These are phyloP conservation scores for Bubalus kerabau DNA, from an alignment of 2,113 vertebrate species.

Conservation along the genomic window DNA sequence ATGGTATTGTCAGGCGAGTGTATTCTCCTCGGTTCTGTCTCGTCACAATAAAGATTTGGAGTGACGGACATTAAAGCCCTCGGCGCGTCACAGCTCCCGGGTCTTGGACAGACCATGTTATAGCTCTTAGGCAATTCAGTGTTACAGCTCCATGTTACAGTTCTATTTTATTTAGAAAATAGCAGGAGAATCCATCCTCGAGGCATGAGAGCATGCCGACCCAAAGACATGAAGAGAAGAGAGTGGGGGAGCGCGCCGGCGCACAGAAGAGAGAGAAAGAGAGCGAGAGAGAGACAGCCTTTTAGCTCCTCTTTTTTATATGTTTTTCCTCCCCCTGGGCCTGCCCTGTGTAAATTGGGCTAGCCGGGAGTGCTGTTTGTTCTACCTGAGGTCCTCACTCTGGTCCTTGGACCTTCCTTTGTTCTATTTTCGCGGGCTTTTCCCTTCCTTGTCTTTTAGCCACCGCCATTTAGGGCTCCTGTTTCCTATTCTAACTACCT, in stretches of 20 bases:
- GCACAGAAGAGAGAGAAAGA: rapidly evolving
- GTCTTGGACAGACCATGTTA: neutral
- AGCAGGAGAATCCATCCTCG: neutral
- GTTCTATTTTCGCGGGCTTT: neutral
- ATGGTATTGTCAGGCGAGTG: neutral
- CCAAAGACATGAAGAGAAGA: neutral
- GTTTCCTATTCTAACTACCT: neutral
- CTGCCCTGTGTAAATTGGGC: neutral
- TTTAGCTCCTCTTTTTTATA: neutral
- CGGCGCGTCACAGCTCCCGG: neutral
- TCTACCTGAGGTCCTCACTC: neutral
- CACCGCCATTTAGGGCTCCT: neutral
- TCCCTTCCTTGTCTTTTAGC: neutral
- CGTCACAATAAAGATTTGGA: neutral
- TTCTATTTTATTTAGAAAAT: neutral
- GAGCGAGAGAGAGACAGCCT: neutral
- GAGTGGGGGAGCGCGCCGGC: rapidly evolving
- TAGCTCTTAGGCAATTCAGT: neutral
- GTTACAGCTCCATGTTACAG: neutral
- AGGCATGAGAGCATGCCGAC: neutral
- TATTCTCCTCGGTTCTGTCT: neutral
- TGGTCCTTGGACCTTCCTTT: neutral
- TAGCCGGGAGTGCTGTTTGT: neutral
- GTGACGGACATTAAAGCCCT: neutral
- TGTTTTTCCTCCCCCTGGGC: neutral